Conservation (phyloP, 37 sponge, comb jelly and placozoan species). For the Halichondria panicea region DNA sequence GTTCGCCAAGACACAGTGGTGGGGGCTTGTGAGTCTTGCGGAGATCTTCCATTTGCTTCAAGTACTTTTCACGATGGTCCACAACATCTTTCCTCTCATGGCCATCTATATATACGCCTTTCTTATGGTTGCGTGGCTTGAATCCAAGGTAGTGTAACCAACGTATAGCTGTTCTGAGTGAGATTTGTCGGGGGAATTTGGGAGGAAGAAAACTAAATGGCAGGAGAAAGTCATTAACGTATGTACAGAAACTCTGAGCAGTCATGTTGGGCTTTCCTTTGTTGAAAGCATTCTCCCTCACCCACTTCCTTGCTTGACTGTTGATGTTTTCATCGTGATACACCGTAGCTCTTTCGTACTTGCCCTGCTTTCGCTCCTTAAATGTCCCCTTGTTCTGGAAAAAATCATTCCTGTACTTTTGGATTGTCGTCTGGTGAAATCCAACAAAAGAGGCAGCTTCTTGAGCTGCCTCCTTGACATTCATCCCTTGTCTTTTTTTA, state of each 20-base stretch:
- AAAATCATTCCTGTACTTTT: constrained; percentile 14
- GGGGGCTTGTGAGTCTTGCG: constrained; percentile 2
- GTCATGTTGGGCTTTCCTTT: constrained; percentile 42
- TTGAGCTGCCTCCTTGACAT: not conserved
- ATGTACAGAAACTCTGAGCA: constrained; percentile 5
- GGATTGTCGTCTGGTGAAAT: constrained; percentile 21
- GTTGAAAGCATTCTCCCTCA: constrained; percentile 2
- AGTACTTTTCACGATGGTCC: not conserved
- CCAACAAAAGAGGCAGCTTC: constrained; percentile 12
- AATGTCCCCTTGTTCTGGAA: constrained; percentile 2
- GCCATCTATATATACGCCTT: constrained; percentile 35
- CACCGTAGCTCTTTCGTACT: not conserved
- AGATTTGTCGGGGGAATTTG: constrained; percentile 19
- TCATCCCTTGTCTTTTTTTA: not conserved
- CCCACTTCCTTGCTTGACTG: not conserved
- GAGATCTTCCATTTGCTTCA: not conserved
- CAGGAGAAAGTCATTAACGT: constrained; percentile 8
- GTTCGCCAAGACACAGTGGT: constrained; percentile 10
- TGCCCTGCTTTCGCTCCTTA: constrained; percentile 1
- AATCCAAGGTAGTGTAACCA: constrained; percentile 32
- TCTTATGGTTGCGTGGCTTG: constrained; percentile 19
- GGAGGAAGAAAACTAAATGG: constrained; percentile 12
- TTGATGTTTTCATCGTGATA: not conserved
- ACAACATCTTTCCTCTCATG: constrained; percentile 37
- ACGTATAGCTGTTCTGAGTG: constrained; percentile 12